phyloP scores from a whole-genome alignment of 2,113 vertebrate species.

The Halichoeres trimaculatus region DNA sequence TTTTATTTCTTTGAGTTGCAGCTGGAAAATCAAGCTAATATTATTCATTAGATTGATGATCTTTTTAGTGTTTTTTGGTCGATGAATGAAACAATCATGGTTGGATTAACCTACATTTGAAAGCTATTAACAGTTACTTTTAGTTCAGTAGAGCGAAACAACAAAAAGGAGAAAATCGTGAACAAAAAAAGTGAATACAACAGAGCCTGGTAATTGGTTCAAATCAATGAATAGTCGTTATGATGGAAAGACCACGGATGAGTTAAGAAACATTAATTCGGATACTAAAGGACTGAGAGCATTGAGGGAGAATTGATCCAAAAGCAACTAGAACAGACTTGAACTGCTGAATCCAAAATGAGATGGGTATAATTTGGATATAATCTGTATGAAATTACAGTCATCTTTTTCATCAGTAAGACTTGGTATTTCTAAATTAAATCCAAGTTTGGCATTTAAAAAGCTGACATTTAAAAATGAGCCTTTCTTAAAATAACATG shows the following conservation, averaged over 20 bases:
- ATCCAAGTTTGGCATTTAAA: conserved; percentile 14
- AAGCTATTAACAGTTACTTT: background rate
- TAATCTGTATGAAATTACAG: conserved; percentile 8
- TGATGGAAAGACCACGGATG: background rate
- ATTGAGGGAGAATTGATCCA: background rate
- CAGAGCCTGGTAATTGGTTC: background rate
- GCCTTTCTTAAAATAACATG: background rate
- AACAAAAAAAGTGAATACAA: background rate
- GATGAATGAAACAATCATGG: background rate
- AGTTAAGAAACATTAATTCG: background rate
- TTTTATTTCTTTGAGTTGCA: background rate
- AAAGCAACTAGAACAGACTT: background rate
- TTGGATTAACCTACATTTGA: background rate
- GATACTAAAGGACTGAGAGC: background rate
- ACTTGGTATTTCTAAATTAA: conserved; percentile 6
- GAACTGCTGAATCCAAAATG: conserved; percentile 1
- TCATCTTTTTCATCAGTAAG: conserved; percentile 14
- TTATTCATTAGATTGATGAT: background rate
- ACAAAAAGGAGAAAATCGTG: background rate
- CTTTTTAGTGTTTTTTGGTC: background rate
- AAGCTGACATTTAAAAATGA: conserved; percentile 1
- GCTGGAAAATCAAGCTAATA: background rate
- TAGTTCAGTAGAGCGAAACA: background rate
- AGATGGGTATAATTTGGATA: background rate
- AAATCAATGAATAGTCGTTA: conserved; percentile 6